Evolutionary conservation across 2,797 vertebrate species (phyloP).

Genomic region (Catharus ustulatus): DNA sequence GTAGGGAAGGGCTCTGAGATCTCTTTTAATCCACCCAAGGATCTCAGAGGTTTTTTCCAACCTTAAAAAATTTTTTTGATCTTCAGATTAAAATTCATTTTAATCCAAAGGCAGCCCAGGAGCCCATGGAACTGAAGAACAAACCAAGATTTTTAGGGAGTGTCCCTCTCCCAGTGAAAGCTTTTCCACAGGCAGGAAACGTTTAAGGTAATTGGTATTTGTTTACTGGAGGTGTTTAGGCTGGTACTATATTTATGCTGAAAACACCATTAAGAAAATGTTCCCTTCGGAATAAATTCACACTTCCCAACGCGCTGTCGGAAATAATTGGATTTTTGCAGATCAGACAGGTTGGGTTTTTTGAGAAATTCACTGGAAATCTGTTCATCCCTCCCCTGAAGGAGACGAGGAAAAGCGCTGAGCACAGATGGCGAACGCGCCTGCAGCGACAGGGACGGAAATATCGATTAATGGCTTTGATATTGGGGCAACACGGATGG

Average conservation of each 20-base stretch:
- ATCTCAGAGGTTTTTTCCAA: background rate
- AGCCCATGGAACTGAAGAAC: background rate
- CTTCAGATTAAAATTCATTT: background rate
- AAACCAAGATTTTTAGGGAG: background rate
- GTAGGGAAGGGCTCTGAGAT: background rate
- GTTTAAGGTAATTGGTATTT: background rate
- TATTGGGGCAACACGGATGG: background rate
- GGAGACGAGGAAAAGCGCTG: background rate
- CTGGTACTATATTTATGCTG: background rate
- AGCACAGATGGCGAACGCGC: background rate
- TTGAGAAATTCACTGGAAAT: background rate
- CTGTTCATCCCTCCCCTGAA: background rate
- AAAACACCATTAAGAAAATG: background rate
- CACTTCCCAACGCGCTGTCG: background rate
- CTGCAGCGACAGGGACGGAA: background rate
- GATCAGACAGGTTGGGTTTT: background rate
- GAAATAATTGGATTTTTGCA: background rate
- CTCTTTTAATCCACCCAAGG: background rate
- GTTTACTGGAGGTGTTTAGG: background rate
- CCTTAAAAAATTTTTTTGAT: background rate
- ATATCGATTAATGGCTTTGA: background rate
- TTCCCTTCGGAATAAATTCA: background rate
- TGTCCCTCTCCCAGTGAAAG: background rate
- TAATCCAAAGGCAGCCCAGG: fast-evolving
- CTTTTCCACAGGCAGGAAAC: background rate